A percentile compares a stretch with the other conserved stretches of the same genome.
phyloP scores from a whole-genome alignment of 2,888 invertebrate species.

The Nebria salina region DNA sequence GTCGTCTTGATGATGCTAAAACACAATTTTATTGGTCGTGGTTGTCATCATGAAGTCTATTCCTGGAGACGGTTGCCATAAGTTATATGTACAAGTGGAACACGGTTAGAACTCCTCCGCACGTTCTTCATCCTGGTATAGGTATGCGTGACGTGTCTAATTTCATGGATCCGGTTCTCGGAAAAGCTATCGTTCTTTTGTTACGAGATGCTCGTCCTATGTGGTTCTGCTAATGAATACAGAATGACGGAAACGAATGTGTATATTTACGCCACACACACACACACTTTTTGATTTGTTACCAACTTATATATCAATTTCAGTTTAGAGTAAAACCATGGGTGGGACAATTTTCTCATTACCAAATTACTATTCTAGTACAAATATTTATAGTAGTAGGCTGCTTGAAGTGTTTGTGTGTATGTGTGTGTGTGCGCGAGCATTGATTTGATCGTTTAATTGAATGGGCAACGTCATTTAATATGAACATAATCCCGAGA shows the following conservation, averaged over 20 bases:
- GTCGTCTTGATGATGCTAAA: slow-evolving; percentile 27
- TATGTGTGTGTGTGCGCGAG: slow-evolving; percentile 15
- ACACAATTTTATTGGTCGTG: slow-evolving; percentile 50
- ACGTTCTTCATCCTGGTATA: slow-evolving; percentile 6
- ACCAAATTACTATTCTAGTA: too few species aligned
- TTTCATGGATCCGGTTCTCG: slow-evolving; percentile 30
- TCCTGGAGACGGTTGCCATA: slow-evolving; percentile 48
- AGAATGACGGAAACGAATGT: neutral
- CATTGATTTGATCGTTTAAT: slow-evolving; percentile 46
- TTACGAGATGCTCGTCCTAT: neutral
- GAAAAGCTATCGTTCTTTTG: neutral
- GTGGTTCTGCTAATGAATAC: neutral
- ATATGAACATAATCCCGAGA: slow-evolving; percentile 45
- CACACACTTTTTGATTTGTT: too few species aligned
- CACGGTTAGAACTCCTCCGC: slow-evolving; percentile 20
- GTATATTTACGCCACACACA: too few species aligned
- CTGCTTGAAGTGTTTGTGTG: neutral
- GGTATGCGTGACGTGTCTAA: slow-evolving; percentile 23
- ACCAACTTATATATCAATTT: neutral
- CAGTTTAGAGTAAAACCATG: neutral
- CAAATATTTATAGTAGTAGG: too few species aligned
- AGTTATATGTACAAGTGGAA: slow-evolving; percentile 50
- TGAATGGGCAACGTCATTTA: slow-evolving; percentile 48
- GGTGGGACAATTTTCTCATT: neutral
- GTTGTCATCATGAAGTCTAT: slow-evolving; percentile 48